Percentiles rank a stretch among this genome's conserved stretches.
Evolutionary conservation across 2,888 invertebrate species (phyloP).

Genomic region (Rotaria socialis): DNA sequence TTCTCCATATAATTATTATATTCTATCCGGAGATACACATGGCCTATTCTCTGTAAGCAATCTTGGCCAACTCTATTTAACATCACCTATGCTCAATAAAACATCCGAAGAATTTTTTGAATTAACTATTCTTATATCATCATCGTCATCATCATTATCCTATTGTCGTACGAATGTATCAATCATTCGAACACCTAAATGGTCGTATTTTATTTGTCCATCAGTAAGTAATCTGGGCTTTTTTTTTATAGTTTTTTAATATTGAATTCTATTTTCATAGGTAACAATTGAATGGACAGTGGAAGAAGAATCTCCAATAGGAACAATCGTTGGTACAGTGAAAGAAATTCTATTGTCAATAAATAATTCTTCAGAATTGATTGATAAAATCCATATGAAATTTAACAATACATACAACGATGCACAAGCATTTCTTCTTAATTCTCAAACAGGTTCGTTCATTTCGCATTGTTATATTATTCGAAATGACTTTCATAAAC

Average conservation of each 20-base stretch:
- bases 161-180: constrained; percentile 12
- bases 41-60: background rate
- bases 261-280: background rate
- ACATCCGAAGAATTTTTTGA: background rate
- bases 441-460: constrained; percentile 6
- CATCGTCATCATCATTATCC: background rate
- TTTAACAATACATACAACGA: background rate
- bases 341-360: background rate
- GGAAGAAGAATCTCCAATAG: background rate
- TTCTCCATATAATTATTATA: background rate
- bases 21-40: background rate
- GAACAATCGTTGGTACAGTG: background rate
- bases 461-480: background rate
- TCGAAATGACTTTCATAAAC: no score
- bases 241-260: no score
- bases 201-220: constrained; percentile 24
- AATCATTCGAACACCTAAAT: background rate
- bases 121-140: background rate
- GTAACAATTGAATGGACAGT: background rate
- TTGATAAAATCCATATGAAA: background rate
- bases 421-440: background rate
- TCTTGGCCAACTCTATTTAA: constrained; percentile 4
- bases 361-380: background rate
- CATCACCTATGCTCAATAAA: background rate
- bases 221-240: background rate